Conservation (phyloP, 2,888 invertebrate genomes). For the Drosophila hamatofila region DNA sequence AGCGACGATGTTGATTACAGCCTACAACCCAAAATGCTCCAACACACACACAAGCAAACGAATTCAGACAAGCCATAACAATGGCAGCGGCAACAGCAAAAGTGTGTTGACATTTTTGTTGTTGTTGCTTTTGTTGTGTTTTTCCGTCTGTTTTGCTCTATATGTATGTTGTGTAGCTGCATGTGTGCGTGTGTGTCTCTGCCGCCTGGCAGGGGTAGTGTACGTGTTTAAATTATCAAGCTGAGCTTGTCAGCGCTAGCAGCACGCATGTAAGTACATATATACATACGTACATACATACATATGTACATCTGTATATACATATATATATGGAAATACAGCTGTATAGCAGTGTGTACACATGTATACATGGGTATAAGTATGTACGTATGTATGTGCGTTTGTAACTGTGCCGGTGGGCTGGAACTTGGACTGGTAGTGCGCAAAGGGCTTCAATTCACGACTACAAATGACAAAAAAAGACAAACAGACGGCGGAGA, state of each 20-base stretch:
- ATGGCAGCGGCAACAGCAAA: constrained; percentile 51
- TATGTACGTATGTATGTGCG: constrained; percentile 13
- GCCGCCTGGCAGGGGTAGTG: constrained; percentile 46
- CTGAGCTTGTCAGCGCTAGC: constrained; percentile 70
- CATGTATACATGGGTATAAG: constrained; percentile 9
- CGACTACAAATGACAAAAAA: constrained; percentile 47
- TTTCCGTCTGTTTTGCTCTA: constrained; percentile 75
- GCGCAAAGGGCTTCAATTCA: constrained; percentile 57
- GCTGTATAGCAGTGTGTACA: constrained; percentile 26
- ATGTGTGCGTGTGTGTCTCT: constrained; percentile 17
- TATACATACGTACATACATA: constrained; percentile 5
- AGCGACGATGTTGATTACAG: constrained; percentile 70
- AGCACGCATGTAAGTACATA: constrained; percentile 59
- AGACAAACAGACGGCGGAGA: constrained; percentile 27
- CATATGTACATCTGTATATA: constrained; percentile 3
- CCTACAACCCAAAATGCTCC: constrained; percentile 44
- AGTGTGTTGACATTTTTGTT: constrained; percentile 77
- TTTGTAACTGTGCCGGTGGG: constrained; percentile 40
- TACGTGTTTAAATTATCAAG: constrained; percentile 80
- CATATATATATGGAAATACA: constrained; percentile 25
- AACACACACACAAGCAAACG: constrained; percentile 14
- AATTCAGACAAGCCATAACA: constrained; percentile 41
- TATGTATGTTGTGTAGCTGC: constrained; percentile 47
- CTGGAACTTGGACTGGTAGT: constrained; percentile 53
- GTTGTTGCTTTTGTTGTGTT: constrained; percentile 50